Evolutionary conservation across 2,797 vertebrate genomes (phyloP), one percentile per base, ranked within the genome.

Genomic region (Syngnathus rostellatus): DNA sequence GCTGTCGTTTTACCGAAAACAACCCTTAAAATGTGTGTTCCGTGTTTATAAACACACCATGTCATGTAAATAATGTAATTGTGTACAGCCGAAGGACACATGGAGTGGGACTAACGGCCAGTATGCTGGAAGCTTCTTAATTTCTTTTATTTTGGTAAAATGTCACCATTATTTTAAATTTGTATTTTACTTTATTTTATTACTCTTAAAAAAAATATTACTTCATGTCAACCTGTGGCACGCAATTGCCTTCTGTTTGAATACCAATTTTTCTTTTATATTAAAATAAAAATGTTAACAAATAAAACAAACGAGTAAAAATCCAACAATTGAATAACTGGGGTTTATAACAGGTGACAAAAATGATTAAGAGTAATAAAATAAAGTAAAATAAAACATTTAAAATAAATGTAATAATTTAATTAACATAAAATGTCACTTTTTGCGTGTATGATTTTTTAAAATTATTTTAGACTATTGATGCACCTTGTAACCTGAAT

Each of bases 91-190:
- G 90, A 85, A 79, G 83, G 87, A 82, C 83, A 87, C 82, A 82
- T 79, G 83, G 87, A 85, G 87, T 92, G 94, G 96, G 96, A 98
- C 94, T 92, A 91, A 91, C 54, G 95, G 95, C 95, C 96, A 98
- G 95, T 98, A 94, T 81, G 81, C 89, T 87, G 82, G 83, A 88
- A 85, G 68, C 69, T 83, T 71, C 53, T 43, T 40, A 40, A n/a
- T 40, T 8, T 16, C 3, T 9, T 62, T 45, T 17, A 16, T 31
- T 55, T 55, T 31, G 21, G 12, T 14, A 54, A 25, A 25, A 54
- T 54, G 21, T n/a, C n/a, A 12, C 23, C 16, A 12, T 38, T 19
- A 39, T 60, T 4, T 8, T 17, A 2, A 8, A 25, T 17, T 58
- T 38, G 16, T 21, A 9, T 58, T 38, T 58, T 14, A 17, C 55